Conservation (phyloP, 2,113 vertebrate genomes). For the Brienomyrus brachyistius region DNA sequence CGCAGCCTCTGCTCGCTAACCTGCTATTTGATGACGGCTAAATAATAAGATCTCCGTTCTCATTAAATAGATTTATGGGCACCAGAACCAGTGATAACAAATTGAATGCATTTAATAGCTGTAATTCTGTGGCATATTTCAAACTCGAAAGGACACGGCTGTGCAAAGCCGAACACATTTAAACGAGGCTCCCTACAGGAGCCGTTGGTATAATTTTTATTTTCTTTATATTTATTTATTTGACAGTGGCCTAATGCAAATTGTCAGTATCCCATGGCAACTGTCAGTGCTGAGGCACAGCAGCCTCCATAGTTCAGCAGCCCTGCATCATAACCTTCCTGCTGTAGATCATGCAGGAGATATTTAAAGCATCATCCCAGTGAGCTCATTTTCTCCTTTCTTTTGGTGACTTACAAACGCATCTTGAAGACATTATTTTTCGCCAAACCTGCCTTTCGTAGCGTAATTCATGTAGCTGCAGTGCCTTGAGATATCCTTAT, state of each 20-base stretch:
- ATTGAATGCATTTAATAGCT: neutral
- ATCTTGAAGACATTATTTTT: neutral
- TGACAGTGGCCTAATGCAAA: neutral
- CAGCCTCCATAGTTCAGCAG: neutral
- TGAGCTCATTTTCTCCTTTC: neutral
- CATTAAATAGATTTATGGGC: constrained; percentile 5
- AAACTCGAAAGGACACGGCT: neutral
- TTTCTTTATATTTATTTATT: neutral
- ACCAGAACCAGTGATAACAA: neutral
- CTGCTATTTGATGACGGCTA: neutral
- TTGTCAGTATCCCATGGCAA: neutral
- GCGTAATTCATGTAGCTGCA: neutral
- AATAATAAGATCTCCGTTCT: neutral
- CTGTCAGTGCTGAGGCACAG: neutral
- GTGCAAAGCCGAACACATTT: neutral
- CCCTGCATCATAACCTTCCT: neutral
- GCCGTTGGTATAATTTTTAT: neutral
- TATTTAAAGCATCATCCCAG: neutral
- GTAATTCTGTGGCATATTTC: neutral
- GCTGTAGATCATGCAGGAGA: neutral
- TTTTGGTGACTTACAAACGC: neutral
- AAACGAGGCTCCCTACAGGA: neutral
- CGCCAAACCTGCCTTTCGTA: neutral
- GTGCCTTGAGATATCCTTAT: neutral
- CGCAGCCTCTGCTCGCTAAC: neutral